Percentiles rank a stretch among this genome's conserved stretches.
Conservation (phyloP, 2,113 vertebrate genomes). For the Pimephales promelas region DNA sequence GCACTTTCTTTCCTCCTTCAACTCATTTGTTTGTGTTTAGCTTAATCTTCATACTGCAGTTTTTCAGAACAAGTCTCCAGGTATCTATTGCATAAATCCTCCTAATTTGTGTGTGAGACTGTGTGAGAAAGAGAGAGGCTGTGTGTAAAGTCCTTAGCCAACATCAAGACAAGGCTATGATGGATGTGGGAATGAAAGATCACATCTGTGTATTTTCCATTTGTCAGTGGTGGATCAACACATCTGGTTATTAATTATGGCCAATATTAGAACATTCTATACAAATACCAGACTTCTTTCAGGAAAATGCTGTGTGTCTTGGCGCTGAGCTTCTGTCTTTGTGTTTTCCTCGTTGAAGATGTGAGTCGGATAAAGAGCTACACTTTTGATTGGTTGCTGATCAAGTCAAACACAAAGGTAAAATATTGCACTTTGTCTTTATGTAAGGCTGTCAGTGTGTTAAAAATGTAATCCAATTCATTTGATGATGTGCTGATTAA, state of each 20-base stretch:
- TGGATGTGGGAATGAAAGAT: constrained; percentile 43
- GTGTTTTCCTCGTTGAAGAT: constrained; percentile 26
- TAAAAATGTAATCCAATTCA: background rate
- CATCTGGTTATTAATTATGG: constrained; percentile 52
- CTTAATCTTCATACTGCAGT: constrained; percentile 32
- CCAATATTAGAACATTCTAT: constrained; percentile 12
- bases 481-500: background rate
- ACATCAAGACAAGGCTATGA: constrained; percentile 38
- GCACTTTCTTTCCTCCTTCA: background rate
- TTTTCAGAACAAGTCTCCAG: constrained; percentile 31
- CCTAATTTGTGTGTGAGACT: constrained; percentile 17
- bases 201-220: constrained; percentile 39
- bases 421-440: background rate
- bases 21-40: constrained; percentile 40
- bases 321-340: constrained; percentile 39
- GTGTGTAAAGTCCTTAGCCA: constrained; percentile 24
- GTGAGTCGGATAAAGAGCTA: background rate
- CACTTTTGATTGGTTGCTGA: constrained; percentile 6
- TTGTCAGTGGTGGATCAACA: constrained; percentile 37
- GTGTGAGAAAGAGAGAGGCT: constrained; percentile 9
- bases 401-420: background rate
- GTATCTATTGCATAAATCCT: constrained; percentile 42
- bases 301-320: constrained; percentile 50
- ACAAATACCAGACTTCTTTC: constrained; percentile 45
- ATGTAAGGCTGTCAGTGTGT: background rate